Evolutionary conservation across 2,113 vertebrate genomes (phyloP).

Genomic region (Sinosuthora webbiana): DNA sequence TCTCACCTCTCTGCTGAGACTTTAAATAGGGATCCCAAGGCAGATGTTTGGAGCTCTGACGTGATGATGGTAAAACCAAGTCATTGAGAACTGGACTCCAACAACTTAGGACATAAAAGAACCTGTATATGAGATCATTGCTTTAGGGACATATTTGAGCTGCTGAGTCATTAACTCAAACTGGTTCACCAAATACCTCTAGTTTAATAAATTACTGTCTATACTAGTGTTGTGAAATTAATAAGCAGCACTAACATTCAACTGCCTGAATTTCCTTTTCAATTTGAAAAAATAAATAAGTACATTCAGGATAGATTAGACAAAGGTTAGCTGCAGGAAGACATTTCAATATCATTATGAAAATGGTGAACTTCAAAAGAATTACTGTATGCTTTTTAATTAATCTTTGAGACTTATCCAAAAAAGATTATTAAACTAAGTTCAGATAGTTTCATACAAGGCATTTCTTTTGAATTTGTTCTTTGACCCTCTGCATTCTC

Average conservation of each 20-base stretch:
- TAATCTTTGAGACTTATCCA: background rate
- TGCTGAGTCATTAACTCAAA: slow-evolving; percentile 34
- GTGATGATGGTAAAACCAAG: background rate
- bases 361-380: slow-evolving; percentile 45
- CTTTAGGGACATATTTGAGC: slow-evolving; percentile 38
- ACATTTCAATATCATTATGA: background rate
- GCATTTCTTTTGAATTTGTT: background rate
- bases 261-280: slow-evolving; percentile 28
- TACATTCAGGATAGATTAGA: background rate
- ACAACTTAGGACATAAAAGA: background rate
- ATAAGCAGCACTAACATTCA: background rate
- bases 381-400: background rate
- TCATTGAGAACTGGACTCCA: background rate
- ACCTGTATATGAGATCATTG: slow-evolving; percentile 38
- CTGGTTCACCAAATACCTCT: background rate
- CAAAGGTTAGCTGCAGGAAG: slow-evolving; percentile 44
- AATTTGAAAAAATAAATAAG: slow-evolving; percentile 38
- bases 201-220: slow-evolving; percentile 35
- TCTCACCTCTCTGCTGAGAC: background rate
- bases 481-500: background rate
- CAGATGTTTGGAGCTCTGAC: background rate
- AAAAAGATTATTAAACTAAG: background rate
- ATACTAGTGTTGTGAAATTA: background rate
- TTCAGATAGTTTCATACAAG: background rate
- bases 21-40: background rate